These are phyloP conservation scores for Nibea albiflora DNA, from an alignment of 2,113 vertebrate genomes.

Conservation along the genomic window DNA sequence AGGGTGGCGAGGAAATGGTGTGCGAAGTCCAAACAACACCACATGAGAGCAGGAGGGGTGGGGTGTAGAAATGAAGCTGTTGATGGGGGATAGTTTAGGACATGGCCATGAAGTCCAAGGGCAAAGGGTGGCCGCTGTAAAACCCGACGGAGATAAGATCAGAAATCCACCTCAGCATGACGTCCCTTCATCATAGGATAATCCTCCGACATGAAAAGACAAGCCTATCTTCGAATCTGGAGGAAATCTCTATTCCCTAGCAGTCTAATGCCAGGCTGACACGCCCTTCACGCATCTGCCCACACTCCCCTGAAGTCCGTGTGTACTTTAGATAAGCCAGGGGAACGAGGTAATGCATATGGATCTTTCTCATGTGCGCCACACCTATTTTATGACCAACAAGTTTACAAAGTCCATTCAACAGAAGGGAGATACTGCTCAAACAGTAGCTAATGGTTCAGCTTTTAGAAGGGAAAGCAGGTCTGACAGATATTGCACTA, in stretches of 20 bases:
- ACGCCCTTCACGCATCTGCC: constrained; percentile 59
- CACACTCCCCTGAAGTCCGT: constrained; percentile 27
- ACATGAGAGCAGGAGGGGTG: background rate
- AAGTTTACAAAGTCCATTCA: constrained; percentile 26
- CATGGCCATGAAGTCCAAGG: constrained; percentile 58
- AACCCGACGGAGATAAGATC: constrained; percentile 66
- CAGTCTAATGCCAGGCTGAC: constrained; percentile 51
- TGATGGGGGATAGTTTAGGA: constrained; percentile 29
- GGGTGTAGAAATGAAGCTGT: constrained; percentile 7
- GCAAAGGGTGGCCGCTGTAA: constrained; percentile 55
- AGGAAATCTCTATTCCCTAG: constrained; percentile 65
- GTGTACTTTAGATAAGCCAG: constrained; percentile 60
- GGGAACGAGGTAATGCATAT: constrained; percentile 35
- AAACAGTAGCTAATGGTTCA: background rate
- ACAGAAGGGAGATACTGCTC: background rate
- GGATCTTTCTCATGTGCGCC: constrained; percentile 24
- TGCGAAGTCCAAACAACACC: constrained; percentile 44
- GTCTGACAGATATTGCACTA: background rate
- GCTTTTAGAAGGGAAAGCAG: constrained; percentile 21
- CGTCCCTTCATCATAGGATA: constrained; percentile 73
- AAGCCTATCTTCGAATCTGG: constrained; percentile 54
- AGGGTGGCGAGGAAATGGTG: constrained; percentile 9
- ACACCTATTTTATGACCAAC: constrained; percentile 41
- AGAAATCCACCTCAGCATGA: constrained; percentile 68
- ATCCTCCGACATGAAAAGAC: constrained; percentile 76